These are phyloP conservation scores for Actinemys pallida DNA, from an alignment of 2,113 vertebrate genomes.

Conservation along the genomic window DNA sequence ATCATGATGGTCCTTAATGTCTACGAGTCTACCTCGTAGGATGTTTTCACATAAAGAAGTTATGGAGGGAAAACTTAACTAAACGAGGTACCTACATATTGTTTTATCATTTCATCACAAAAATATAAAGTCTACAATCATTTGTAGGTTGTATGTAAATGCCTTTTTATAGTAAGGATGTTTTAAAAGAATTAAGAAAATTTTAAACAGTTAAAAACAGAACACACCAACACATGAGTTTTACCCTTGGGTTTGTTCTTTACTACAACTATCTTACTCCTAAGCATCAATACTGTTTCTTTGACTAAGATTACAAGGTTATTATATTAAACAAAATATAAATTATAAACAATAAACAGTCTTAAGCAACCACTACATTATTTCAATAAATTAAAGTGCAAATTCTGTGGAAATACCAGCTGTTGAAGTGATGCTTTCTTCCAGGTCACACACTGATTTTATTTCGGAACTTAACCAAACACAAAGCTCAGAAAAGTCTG, in stretches of 20 bases:
- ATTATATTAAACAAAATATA: neutral
- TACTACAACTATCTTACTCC: neutral
- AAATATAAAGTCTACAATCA: neutral
- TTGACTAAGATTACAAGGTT: neutral
- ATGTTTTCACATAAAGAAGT: neutral
- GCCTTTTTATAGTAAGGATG: neutral
- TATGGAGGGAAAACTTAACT: neutral
- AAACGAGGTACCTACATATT: neutral
- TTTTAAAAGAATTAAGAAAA: neutral
- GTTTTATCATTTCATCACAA: neutral
- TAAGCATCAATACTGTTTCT: neutral
- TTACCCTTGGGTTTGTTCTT: neutral
- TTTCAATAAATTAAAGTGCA: constrained; percentile 8
- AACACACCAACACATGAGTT: neutral
- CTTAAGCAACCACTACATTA: neutral
- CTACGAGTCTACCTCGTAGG: neutral
- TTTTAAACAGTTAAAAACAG: neutral
- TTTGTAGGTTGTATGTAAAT: rapidly evolving
- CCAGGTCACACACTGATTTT: constrained; percentile 84
- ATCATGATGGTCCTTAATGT: neutral
- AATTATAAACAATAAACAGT: neutral
- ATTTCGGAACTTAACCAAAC: constrained; percentile 88
- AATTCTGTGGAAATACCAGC: constrained; percentile 71
- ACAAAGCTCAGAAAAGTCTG: constrained; percentile 89
- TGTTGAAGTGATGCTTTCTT: constrained; percentile 86